Base-by-base conservation (phyloP, 2,113 vertebrate species). In the Tragulus kanchil region DNA sequence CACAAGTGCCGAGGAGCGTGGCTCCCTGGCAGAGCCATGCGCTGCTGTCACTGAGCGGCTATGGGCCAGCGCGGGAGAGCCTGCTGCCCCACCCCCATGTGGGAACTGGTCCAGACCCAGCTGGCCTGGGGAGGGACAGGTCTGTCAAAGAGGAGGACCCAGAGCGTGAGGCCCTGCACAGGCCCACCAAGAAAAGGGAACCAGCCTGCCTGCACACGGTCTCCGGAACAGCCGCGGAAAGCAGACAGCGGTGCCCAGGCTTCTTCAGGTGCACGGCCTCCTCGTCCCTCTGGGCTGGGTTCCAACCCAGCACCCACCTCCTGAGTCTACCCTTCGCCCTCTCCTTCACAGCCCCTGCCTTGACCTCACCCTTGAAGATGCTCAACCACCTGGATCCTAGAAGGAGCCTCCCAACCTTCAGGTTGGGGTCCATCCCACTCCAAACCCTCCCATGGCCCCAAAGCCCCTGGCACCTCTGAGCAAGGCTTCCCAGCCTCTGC, bases 311-410 rank as follows among this genome's bases (percentile, higher is more conserved):
- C 13, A 3, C 6, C 2, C 2, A 0, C 8, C 52, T 58, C n/a
- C 19, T 5, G 78, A n/a, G 23, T 31, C 42, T 8, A 6, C 6
- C n/a, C 28, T 16, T 2, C 0, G 0, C 2, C 31, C 77, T 82
- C 58, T 56, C 5, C 17, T 28, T 19, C 6, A 0, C 0, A 8
- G 28, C 21, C 31, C 61, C 42, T 1, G 10, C 54, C n/a, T 3
- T 11, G 0, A 15, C 54, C 50, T 93, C 28, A 11, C n/a, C 77
- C 93, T 28, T 5, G 15, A 11, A 48, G 1, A 9, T 2, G 2
- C 64, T 5, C 3, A 14, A 52, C 15, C 21, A 11, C 67, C 14
- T n/a, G 8, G 48, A 42, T 11, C 62, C 85, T 9, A 23, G 36
- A 45, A 71, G 21, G 48, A 3, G 42, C 26, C 64, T 61, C 61